Base-by-base conservation (phyloP, 2,797 vertebrate species). In the Centroberyx gerrardi region DNA sequence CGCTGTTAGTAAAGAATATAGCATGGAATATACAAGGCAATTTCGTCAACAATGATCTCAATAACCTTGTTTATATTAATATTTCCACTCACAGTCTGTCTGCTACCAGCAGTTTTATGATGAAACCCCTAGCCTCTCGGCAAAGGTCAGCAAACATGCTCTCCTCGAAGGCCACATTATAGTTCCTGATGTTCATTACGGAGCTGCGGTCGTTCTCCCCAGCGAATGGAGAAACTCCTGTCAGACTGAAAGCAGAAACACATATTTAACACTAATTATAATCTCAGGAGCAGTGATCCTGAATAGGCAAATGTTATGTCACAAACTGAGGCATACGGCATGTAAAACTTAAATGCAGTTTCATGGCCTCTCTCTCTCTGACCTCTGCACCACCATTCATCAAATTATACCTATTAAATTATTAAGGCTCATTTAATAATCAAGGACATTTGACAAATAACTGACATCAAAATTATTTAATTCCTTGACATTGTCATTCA, bases 81-180 rank as follows among this genome's bases (percentile, higher is more conserved):
- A 33, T 65, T 72, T 33, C 27, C 58, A 97, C 98, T 99, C 91
- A 99, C 98, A 98, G 95, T 69, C 88, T 96, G 92, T 99, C 98
- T 3, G 93, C 96, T 60, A 99, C 98, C 68, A 99, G 94, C 84
- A 99, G 95, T 91, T 97, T 99, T 87, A 99, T 98, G 90, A 99
- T 96, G 44, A 99, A 99, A 55, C 97, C 97, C 89, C 97, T 97
- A 48, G 98, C 97, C 89, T 99, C 98, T 64, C 97, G 80, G 42
- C 97, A 97, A 60, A 99, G 96, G 62, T 97, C 96, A 17, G 96
- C 94, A 87, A 99, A 99, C 88, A 98, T 98, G 86, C 79, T 95
- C 89, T 99, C 98, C 87, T 99, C 98, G 1, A 99, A 99, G 14
- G 98, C 98, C 82, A 99, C 97, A 0, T 98, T 97, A 86, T 98